Evolutionary conservation across 1,140 invertebrate genomes (phyloP).

Genomic region (Myzus persicae): DNA sequence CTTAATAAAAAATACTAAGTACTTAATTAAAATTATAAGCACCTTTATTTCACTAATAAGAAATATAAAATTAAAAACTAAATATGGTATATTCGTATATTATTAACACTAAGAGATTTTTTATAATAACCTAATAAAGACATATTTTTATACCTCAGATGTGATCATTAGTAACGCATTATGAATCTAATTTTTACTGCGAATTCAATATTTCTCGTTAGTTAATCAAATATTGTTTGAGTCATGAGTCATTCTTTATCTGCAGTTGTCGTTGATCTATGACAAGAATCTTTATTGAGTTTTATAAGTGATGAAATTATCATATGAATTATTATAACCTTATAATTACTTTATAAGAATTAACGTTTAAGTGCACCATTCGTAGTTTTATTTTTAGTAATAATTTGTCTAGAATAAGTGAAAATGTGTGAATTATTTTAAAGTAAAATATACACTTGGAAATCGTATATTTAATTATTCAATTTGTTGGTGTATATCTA

Average conservation of each 20-base stretch:
- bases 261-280: background rate
- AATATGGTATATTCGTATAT: background rate
- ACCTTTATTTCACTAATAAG: background rate
- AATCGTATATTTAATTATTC: background rate
- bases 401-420: background rate
- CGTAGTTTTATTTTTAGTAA: background rate
- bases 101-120: background rate
- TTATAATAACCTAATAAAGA: background rate
- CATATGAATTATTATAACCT: background rate
- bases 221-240: background rate
- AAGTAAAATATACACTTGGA: background rate
- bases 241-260: background rate
- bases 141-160: background rate
- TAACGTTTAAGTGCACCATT: background rate
- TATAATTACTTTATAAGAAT: background rate
- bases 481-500: background rate
- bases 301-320: background rate
- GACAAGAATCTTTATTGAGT: background rate
- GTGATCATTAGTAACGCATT: no score
- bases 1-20: background rate
- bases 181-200: no score
- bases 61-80: background rate
- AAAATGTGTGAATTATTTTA: background rate
- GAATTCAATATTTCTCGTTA: background rate
- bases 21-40: background rate